Conservation (phyloP, 2,113 vertebrate species). For the Chloroceryle aenea region DNA sequence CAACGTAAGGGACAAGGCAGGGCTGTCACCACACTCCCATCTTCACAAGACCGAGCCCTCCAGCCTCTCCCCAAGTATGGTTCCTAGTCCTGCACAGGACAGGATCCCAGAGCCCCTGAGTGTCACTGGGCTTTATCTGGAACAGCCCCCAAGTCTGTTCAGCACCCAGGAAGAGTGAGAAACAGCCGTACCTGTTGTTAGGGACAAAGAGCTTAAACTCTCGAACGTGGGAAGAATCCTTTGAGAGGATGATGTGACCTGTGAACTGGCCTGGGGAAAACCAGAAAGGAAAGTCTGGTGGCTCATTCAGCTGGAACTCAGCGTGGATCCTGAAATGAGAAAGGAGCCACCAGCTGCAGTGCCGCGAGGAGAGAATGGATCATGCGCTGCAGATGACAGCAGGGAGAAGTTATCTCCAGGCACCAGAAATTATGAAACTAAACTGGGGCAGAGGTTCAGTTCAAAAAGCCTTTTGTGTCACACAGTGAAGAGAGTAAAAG, state of each 20-base stretch:
- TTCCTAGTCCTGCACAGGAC: background rate
- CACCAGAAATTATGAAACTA: background rate
- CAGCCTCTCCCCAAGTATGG: accelerated
- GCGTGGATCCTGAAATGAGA: slow-evolving; percentile 88
- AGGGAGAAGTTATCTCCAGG: background rate
- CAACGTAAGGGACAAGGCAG: background rate
- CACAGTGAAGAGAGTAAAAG: background rate
- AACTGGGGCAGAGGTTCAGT: background rate
- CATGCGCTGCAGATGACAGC: background rate
- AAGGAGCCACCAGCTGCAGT: background rate
- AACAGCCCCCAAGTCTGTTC: background rate
- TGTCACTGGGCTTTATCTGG: background rate
- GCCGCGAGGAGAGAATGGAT: background rate
- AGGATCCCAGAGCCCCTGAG: background rate
- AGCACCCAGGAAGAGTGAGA: background rate
- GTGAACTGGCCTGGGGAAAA: slow-evolving; percentile 97
- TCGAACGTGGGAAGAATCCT: slow-evolving; percentile 89
- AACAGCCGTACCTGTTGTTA: slow-evolving; percentile 82
- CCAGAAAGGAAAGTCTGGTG: slow-evolving; percentile 97
- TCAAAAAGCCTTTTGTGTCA: background rate
- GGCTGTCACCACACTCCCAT: background rate
- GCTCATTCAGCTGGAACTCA: slow-evolving; percentile 96
- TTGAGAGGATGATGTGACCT: slow-evolving; percentile 90
- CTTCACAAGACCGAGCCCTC: background rate
- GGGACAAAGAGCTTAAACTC: slow-evolving; percentile 93